A percentile compares a stretch with the other conserved stretches of the same genome.
phyloP scores from a whole-genome alignment of 2,113 vertebrate species.

The Okapia johnstoni region DNA sequence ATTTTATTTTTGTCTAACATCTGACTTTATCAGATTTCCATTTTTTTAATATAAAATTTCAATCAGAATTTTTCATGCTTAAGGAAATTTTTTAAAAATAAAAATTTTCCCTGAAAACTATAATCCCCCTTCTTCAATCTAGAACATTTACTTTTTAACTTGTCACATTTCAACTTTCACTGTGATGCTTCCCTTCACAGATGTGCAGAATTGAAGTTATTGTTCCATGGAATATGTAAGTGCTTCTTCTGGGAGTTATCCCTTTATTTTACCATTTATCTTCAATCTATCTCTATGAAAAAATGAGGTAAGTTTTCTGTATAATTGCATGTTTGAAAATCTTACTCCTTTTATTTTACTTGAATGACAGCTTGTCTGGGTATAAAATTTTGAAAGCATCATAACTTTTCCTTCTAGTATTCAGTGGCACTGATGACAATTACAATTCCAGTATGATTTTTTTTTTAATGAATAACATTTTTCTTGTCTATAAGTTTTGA shows the following conservation, averaged over 20 bases:
- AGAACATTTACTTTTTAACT: not conserved
- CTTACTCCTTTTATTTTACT: not conserved
- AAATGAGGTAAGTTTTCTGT: not conserved
- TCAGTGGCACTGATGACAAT: not conserved
- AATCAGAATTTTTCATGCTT: not conserved
- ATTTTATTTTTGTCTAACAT: not conserved
- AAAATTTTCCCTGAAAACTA: not conserved
- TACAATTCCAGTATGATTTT: not conserved
- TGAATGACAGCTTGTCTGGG: not conserved
- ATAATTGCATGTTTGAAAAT: not conserved
- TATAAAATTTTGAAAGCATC: constrained; percentile 28
- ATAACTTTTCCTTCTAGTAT: not conserved
- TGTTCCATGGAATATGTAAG: not conserved
- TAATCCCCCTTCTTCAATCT: not conserved
- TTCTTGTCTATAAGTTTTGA: not conserved
- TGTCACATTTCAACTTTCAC: not conserved
- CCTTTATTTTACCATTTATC: not conserved
- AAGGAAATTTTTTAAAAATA: not conserved
- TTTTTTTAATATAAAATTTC: not conserved
- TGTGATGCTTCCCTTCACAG: not conserved
- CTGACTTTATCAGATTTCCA: not conserved
- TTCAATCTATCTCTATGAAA: not conserved
- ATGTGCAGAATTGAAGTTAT: not conserved
- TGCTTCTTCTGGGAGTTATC: not conserved
- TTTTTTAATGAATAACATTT: not conserved